Evolutionary conservation across 2,113 vertebrate genomes (phyloP).

Genomic region (Motacilla alba): DNA sequence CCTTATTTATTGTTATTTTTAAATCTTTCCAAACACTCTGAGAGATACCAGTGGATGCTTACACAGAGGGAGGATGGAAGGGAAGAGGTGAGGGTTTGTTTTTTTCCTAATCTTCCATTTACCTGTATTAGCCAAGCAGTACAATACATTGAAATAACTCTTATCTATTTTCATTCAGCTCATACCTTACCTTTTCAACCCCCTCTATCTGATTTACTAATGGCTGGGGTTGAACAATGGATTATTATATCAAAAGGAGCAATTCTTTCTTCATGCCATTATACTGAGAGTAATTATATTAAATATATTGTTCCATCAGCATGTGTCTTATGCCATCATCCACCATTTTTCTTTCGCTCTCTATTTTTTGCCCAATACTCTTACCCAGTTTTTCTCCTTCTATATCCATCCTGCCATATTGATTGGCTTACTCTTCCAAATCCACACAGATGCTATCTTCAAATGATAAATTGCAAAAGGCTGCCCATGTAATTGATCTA

Average conservation of each 20-base stretch:
- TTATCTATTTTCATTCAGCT: not conserved
- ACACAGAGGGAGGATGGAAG: not conserved
- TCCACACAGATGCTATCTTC: conserved; percentile 79
- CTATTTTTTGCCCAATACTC: conserved; percentile 51
- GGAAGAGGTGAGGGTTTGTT: not conserved
- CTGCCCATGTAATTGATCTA: conserved; percentile 81
- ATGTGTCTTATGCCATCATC: not conserved
- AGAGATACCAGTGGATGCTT: not conserved
- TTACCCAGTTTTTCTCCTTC: conserved; percentile 43
- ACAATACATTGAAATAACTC: not conserved
- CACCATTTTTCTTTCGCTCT: not conserved
- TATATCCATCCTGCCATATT: conserved; percentile 47
- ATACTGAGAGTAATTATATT: conserved; percentile 38
- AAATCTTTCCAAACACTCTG: not conserved
- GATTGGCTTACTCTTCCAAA: conserved; percentile 62
- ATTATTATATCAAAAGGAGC: conserved; percentile 30
- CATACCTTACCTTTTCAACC: not conserved
- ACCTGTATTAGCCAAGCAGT: not conserved
- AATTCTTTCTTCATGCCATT: not conserved
- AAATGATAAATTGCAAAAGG: conserved; percentile 75
- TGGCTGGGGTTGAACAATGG: conserved; percentile 21
- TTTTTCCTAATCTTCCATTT: not conserved
- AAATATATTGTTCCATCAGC: conserved; percentile 9
- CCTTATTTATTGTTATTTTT: not conserved
- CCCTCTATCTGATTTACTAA: conserved; percentile 13